Evolutionary conservation across 2,888 invertebrate species (phyloP).

Genomic region (Mellilla xanthometata): DNA sequence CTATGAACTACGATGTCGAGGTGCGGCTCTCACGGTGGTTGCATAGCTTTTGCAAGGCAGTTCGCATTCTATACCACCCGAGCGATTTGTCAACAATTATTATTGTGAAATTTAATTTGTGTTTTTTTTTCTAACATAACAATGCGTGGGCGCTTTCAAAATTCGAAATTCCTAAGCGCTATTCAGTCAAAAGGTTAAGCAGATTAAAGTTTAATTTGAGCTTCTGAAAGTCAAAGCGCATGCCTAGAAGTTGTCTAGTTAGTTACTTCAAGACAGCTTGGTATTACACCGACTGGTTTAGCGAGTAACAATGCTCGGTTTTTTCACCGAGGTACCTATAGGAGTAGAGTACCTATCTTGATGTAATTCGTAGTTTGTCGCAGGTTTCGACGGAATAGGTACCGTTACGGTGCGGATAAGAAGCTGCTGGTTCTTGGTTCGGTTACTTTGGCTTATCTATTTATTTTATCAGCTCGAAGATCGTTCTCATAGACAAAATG

Average conservation of each 20-base stretch:
- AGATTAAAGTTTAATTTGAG: conserved; percentile 19
- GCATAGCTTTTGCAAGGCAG: conserved; percentile 63
- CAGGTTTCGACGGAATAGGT: conserved; percentile 11
- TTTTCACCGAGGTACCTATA: conserved; percentile 19
- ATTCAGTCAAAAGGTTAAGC: neutral
- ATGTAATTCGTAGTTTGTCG: conserved; percentile 20
- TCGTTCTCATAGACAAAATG: too few relatives aligned
- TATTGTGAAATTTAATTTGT: conserved; percentile 35
- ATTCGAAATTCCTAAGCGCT: neutral
- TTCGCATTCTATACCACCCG: conserved; percentile 57
- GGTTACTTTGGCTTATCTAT: too few relatives aligned
- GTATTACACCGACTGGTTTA: conserved; percentile 27
- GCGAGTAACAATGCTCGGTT: conserved; percentile 32
- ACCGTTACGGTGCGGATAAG: too few relatives aligned
- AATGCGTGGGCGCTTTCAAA: conserved; percentile 3
- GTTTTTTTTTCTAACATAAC: conserved; percentile 39
- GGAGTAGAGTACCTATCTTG: too few relatives aligned
- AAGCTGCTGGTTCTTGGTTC: too few relatives aligned
- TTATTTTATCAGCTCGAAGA: too few relatives aligned
- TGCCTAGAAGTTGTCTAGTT: conserved; percentile 25
- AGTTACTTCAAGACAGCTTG: conserved; percentile 15
- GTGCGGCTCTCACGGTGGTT: conserved; percentile 51
- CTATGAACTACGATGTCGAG: conserved; percentile 44
- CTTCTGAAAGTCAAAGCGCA: conserved; percentile 15
- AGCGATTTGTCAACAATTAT: conserved; percentile 67